Base-by-base conservation (phyloP, 2,888 invertebrate species). In the Pyrrhia umbra region DNA sequence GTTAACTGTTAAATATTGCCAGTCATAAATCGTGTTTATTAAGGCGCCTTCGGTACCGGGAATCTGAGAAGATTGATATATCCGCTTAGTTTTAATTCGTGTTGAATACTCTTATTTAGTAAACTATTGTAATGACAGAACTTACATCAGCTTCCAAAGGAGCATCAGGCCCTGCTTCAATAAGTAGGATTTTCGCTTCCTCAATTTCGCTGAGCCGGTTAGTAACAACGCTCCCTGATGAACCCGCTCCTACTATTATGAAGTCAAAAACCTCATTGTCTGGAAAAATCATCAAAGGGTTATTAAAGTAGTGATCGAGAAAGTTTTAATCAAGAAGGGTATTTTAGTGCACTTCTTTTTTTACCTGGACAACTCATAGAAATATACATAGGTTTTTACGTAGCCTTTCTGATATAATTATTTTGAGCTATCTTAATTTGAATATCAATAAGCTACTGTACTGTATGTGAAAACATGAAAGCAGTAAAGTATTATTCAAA, bases 1-100 rank as follows among this genome's bases (percentile, higher is more conserved):
- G 0, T 97, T 97, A 80, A 97, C 97, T 0, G 97, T 97, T 86
- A 96, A 96, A 56, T 97, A 90, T 82, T 83, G 46, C 13, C 85
- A 92, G 80, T 96, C 56, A 45, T 59, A 80, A 2, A 85, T 15
- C 0, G 59, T 13, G 18, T 15, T 16, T 30, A 59, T 67, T 39
- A 66, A 47, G 18, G 16, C 0, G 10, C 13, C 42, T 51, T 55
- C 49, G 2, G 82, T 51, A 2, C 61, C 66, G 5, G 88, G 88
- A 54, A 89, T 77, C 88, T 89, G 61, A 13, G 77, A 75, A 37
- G 47, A 20, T 42, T 6, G 2, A 23, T n/a, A 20, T 4, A 25
- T 16, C 16, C 0, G 2, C 30, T 10, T 5, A 13, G 0, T 13
- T 13, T 0, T 3, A 10, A 30, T 8, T 30, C 4, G 23, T 23